Percentiles rank a stretch among this genome's conserved stretches.
These are phyloP conservation scores for Neoscelio sp. DNA, from an alignment of 2,888 invertebrate genomes.

Conservation along the genomic window DNA sequence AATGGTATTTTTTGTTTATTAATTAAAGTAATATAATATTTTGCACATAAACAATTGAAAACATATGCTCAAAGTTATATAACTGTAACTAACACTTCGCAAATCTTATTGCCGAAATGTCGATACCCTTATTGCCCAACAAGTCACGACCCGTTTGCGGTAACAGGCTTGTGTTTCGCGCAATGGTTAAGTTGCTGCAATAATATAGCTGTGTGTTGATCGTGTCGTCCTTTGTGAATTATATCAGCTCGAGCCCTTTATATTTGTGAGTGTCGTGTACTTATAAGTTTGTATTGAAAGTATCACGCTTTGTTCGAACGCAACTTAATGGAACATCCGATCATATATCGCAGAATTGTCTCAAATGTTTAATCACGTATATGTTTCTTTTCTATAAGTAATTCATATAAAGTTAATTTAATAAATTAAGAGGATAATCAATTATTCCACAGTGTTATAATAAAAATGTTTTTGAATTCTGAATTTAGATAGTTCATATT, in stretches of 20 bases:
- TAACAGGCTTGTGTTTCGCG: slow-evolving; percentile 60
- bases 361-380: slow-evolving; percentile 10
- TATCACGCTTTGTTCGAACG: slow-evolving; percentile 38
- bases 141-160: slow-evolving; percentile 63
- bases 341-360: slow-evolving; percentile 33
- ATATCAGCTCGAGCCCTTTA: slow-evolving; percentile 42
- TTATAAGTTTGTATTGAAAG: slow-evolving; percentile 41
- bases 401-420: too few relatives aligned
- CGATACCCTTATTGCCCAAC: slow-evolving; percentile 55
- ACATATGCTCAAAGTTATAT: slow-evolving; percentile 50
- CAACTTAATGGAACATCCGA: slow-evolving; percentile 43
- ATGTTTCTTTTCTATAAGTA: not conserved
- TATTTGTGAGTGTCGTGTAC: slow-evolving; percentile 48
- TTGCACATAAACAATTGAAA: slow-evolving; percentile 28
- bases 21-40: slow-evolving; percentile 42
- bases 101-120: slow-evolving; percentile 63
- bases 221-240: slow-evolving; percentile 60
- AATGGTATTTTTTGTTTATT: too few relatives aligned
- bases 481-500: too few relatives aligned
- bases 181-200: slow-evolving; percentile 47
- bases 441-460: too few relatives aligned
- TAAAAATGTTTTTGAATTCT: too few relatives aligned
- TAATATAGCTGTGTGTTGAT: slow-evolving; percentile 56
- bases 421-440: too few relatives aligned
- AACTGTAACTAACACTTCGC: slow-evolving; percentile 43